Base-by-base conservation (phyloP, 37 sponge, comb jelly and placozoan genomes). In the Petrosia ficiformis region DNA sequence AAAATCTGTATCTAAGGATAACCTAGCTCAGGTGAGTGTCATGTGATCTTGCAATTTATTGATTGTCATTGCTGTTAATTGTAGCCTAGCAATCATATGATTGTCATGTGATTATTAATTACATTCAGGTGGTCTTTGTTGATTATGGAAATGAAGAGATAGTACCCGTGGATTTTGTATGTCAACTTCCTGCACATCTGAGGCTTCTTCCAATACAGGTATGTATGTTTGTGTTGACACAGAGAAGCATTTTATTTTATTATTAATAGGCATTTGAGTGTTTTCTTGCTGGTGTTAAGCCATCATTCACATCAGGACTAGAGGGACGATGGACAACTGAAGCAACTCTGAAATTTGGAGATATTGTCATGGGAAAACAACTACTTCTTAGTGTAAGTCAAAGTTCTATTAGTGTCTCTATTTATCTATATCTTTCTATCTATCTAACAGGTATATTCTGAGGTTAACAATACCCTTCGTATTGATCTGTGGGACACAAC, bases 111-210 rank as follows among this genome's bases (percentile, higher is more conserved):
- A n/a, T n/a, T n/a, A n/a, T n/a, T n/a, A n/a, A n/a, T n/a, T n/a
- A n/a, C n/a, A 1, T 73, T 65, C 44, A 83, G 84, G 96, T 95
- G 29, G 37, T 68, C 44, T 95, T 82, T 78, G 66, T 95, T 10
- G 96, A 95, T 80, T 95, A 89, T 58, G 96, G 96, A 24, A 95
- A 95, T 71, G 41, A 33, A 37, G 90, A 92, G 64, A 24, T 42
- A 10, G 81, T 95, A 16, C 66, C 80, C 0, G 29, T 70, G 2
- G 83, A 57, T 42, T 2, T 35, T 52, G 80, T 95, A 29, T 74
- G 76, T 41, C 35, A 82, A 32, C 65, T 95, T 52, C 76, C 84
- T n/a, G n/a, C 26, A 0, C 57, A 67, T 0, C 65, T 79, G 21
- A 63, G 59, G 14, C 11, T 58, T 2, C 68, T 81, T 4, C 89